Evolutionary conservation across 1,140 invertebrate genomes (phyloP), one percentile per base, ranked within the genome.

Genomic region (Dermatophagoides farinae): DNA sequence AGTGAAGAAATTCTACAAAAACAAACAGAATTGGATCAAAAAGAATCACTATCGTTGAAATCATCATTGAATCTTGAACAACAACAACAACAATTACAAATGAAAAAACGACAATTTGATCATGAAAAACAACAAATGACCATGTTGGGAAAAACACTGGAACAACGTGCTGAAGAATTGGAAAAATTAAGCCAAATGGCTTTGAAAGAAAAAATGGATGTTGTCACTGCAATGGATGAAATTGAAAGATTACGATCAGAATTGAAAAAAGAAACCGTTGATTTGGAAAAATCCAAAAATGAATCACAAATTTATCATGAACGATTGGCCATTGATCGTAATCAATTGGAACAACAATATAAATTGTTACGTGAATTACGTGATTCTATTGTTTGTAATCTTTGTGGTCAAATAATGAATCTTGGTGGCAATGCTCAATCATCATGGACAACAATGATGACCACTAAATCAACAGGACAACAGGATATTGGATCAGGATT

Each of bases 121-220:
- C 16, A 12, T 6, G 62, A 64, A 44, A 61, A 46, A 37, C 38
- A 49, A 22, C 55, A 61, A 59, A 16, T 64, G 23, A 10, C 62
- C 31, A 16, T 57, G 11, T 49, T 64, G 53, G 62, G 60, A 2
- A 18, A 20, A 12, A 16, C 14, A 43, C 39, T 64, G 37, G 50
- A 31, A 6, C 11, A 58, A 37, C 25, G 59, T 10, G 53, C 59
- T 1, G 38, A 61, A 23, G 59, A 64, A 40, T 43, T 64, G 31
- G 62, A 64, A 52, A 54, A 20, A 22, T 25, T 61, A 11, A 44
- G 59, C 14, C n/a, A 62, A 40, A 50, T 61, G 20, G 60, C 49
- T n/a, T 16, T 51, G 16, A 55, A 64, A 14, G 62, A 64, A 12
- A 61, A 58, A 54, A 10, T 38, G n/a, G 59, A 64, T 18, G 60